Percentiles rank a stretch among this genome's conserved stretches.
These are phyloP conservation scores for Piprites chloris DNA, from an alignment of 2,113 vertebrate species.

Conservation along the genomic window DNA sequence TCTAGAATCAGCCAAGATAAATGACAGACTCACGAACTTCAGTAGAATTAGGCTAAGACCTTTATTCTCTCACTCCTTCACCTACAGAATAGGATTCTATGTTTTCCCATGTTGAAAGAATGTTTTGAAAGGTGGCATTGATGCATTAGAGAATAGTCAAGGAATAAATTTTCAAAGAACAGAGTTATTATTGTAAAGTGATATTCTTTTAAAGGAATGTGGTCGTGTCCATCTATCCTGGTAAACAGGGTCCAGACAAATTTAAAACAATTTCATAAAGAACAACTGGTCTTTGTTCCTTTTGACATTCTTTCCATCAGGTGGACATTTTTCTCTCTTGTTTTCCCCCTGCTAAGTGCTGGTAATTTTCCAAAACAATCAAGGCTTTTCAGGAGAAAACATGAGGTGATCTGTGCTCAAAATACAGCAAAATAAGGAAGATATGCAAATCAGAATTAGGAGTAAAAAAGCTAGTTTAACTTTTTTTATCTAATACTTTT, in stretches of 20 bases:
- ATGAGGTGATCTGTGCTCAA: neutral
- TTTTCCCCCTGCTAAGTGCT: neutral
- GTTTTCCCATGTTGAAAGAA: neutral
- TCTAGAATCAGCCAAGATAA: neutral
- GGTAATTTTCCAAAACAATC: neutral
- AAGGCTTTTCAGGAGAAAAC: neutral
- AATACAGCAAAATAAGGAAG: neutral
- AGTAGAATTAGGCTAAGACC: neutral
- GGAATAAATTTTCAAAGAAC: neutral
- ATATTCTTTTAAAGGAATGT: neutral
- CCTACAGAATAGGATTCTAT: neutral
- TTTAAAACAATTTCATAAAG: neutral
- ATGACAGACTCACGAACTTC: neutral
- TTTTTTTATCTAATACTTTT: neutral
- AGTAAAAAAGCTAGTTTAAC: accelerated
- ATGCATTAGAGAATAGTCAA: neutral
- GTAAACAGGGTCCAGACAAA: neutral
- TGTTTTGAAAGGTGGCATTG: neutral
- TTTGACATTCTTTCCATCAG: neutral
- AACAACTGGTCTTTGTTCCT: neutral
- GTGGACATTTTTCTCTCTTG: neutral
- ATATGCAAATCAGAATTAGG: neutral
- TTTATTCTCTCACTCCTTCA: neutral
- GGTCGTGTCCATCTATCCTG: neutral
- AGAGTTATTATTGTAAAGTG: neutral